Conservation (phyloP, 2,888 invertebrate genomes). For the Chymomyza caudatula region DNA sequence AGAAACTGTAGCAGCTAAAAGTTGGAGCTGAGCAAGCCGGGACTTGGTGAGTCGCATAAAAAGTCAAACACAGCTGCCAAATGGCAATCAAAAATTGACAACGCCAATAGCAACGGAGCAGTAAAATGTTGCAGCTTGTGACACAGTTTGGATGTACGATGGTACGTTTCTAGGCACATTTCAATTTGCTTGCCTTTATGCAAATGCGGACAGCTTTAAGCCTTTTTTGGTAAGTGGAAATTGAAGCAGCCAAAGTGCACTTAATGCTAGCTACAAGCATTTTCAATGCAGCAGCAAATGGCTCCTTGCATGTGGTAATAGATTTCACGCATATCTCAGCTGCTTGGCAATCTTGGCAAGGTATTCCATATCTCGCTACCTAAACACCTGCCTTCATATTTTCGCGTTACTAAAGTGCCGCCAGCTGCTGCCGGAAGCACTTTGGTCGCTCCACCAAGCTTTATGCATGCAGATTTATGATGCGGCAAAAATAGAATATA, state of each 20-base stretch:
- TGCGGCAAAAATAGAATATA: slow-evolving; percentile 10
- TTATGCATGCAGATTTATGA: slow-evolving; percentile 55
- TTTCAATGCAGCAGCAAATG: not conserved
- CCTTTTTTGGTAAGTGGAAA: too few relatives aligned
- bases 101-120: slow-evolving; percentile 27
- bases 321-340: not conserved
- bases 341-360: not conserved
- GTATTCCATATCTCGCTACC: not conserved
- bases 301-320: not conserved
- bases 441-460: slow-evolving; percentile 49
- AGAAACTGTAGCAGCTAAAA: not conserved
- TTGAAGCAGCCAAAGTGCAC: not conserved
- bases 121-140: slow-evolving; percentile 13
- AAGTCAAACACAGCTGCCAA: slow-evolving; percentile 39
- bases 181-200: not conserved
- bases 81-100: slow-evolving; percentile 69
- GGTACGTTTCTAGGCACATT: not conserved
- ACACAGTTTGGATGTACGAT: not conserved
- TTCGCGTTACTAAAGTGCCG: slow-evolving; percentile 50
- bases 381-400: slow-evolving; percentile 55
- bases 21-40: not conserved
- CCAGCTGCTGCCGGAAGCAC: slow-evolving; percentile 1
- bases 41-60: not conserved
- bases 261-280: not conserved
- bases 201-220: not conserved